Evolutionary conservation across 2,888 invertebrate genomes (phyloP), one percentile per base, ranked within the genome.

Genomic region (Chromoteleia sp.): DNA sequence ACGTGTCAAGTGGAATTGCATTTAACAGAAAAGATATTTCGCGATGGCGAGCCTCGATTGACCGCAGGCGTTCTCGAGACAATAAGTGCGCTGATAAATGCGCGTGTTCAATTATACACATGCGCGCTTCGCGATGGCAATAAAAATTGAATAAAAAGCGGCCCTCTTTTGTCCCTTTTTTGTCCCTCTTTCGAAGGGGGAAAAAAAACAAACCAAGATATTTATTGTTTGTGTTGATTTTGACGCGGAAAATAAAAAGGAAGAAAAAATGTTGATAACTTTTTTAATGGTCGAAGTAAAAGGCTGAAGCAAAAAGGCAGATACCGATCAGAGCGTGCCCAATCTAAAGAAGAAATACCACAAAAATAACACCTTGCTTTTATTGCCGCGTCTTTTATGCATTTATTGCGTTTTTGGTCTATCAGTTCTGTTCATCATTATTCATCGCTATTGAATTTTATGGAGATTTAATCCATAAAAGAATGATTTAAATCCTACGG

Each of bases 1-100:
- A 63, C 70, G 83, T 83, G 85, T 87, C 86, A 86, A 85, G 84
- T 84, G 79, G 71, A 86, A 83, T 84, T 70, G 73, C 83, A 71
- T 75, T 83, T 82, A 81, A 76, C 63, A 63, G 78, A 67, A 77
- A 74, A 82, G 77, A 77, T 59, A 65, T 74, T 56, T 74, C 48
- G 70, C 54, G 70, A 70, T 74, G 63, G 77, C 59, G 67, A 48
- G 61, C 25, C 67, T 61, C 76, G 71, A 75, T 81, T 76, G 75
- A 75, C 81, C 74, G 76, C 76, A 39, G 77, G 73, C 73, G 56
- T 25, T 63, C 39, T 56, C 67, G 61, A 39, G 36, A 77, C 67
- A 71, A 77, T 76, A 71, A 67, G 56, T 25, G 41, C 7, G 58
- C 29, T 52, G 58, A 71, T 67, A 58, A 76, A 76, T 68, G 75